A percentile compares a stretch with the other conserved stretches of the same genome.
Evolutionary conservation across 2,797 vertebrate genomes (phyloP).

Genomic region (Spinus pinus): DNA sequence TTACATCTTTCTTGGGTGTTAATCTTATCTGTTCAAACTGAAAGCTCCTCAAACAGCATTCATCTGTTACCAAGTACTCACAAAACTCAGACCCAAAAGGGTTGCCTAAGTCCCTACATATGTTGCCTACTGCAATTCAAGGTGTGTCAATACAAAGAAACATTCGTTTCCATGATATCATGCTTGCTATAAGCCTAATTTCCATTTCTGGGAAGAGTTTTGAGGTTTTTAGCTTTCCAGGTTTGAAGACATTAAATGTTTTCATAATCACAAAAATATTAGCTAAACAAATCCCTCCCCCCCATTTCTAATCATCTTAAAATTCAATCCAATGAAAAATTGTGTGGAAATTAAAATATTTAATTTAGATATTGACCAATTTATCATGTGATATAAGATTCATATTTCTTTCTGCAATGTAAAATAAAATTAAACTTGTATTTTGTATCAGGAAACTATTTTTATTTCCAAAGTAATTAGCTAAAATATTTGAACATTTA

Average conservation of each 20-base stretch:
- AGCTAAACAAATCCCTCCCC: rapidly evolving
- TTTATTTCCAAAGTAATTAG: background rate
- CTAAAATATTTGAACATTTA: background rate
- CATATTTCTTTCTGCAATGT: background rate
- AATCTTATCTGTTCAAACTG: background rate
- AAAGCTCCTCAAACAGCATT: background rate
- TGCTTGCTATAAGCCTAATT: background rate
- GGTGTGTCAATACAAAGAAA: background rate
- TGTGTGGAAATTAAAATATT: background rate
- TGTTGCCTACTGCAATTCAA: background rate
- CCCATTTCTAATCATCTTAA: background rate
- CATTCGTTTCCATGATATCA: background rate
- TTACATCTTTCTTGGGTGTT: background rate
- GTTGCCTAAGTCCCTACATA: background rate
- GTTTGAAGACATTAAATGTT: background rate
- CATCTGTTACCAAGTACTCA: background rate
- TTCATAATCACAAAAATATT: background rate
- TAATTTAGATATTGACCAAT: background rate
- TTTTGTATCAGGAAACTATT: background rate
- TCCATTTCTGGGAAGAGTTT: background rate
- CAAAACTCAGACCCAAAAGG: background rate
- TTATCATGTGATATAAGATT: background rate
- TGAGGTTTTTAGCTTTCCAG: background rate
- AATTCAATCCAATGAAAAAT: background rate
- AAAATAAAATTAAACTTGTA: background rate